A percentile compares a stretch with the other conserved stretches of the same genome.
phyloP scores from a whole-genome alignment of 2,113 vertebrate species.

The Ptychochromis oligacanthus region DNA sequence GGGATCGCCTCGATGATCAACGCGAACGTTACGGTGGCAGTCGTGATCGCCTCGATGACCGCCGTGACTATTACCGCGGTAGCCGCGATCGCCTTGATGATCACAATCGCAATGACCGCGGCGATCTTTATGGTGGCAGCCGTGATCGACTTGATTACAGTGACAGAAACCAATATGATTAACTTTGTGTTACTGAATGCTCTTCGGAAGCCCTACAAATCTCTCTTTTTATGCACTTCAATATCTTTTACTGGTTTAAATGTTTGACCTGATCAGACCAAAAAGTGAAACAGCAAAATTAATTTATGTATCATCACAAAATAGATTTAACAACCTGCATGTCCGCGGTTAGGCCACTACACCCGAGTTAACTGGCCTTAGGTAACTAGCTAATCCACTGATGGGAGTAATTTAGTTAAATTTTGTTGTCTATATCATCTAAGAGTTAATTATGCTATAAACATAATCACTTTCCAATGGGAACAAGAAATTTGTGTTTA shows the following conservation, averaged over 20 bases:
- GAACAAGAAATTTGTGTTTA: too few species aligned
- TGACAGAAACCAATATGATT: background rate
- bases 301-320: background rate
- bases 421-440: background rate
- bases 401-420: background rate
- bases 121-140: constrained; percentile 22
- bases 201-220: background rate
- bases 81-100: constrained; percentile 23
- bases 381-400: background rate
- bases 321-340: background rate
- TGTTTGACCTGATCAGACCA: too few species aligned
- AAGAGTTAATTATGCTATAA: too few species aligned
- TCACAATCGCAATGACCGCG: background rate
- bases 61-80: background rate
- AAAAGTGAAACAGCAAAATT: background rate
- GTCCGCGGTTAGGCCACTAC: background rate
- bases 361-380: background rate
- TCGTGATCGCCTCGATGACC: constrained; percentile 24
- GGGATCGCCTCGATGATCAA: constrained; percentile 10
- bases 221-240: background rate
- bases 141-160: constrained; percentile 31
- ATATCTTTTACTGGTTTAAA: background rate
- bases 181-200: constrained; percentile 20
- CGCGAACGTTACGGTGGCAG: background rate
- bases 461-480: too few species aligned